Conservation (phyloP, 2,797 vertebrate genomes). For the Muscicapa comitata region DNA sequence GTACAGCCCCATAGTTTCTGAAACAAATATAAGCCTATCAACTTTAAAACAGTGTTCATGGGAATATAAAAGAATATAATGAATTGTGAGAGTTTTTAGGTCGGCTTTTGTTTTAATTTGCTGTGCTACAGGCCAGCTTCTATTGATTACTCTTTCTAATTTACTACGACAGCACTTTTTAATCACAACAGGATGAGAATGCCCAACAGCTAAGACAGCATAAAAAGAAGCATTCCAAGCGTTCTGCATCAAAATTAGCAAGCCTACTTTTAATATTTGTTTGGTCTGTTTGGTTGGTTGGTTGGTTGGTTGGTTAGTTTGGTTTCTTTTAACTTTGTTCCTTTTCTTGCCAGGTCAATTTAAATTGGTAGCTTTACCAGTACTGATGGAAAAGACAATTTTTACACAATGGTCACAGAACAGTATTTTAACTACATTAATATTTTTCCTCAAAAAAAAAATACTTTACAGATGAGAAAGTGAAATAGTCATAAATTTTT, state of each 20-base stretch:
- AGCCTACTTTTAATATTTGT: not conserved
- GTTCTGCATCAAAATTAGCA: not conserved
- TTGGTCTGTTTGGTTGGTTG: not conserved
- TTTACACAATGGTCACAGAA: not conserved
- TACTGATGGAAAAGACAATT: not conserved
- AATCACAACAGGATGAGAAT: not conserved
- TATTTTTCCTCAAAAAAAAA: not conserved
- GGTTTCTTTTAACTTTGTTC: not conserved
- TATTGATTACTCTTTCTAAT: not conserved
- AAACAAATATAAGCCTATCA: not conserved
- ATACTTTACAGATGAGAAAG: not conserved
- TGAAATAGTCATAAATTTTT: not conserved
- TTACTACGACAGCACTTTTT: not conserved
- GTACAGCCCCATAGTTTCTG: not conserved
- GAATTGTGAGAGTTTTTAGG: not conserved
- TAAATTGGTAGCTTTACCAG: not conserved
- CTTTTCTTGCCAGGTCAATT: not conserved
- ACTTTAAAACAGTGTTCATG: not conserved
- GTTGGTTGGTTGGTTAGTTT: not conserved
- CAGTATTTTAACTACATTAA: not conserved
- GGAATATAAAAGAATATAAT: not conserved
- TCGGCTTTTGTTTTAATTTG: not conserved
- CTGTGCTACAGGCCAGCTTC: not conserved
- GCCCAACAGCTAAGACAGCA: not conserved
- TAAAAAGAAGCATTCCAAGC: not conserved